Conservation (phyloP, 1,140 invertebrate genomes). For the Piezodorus guildinii region DNA sequence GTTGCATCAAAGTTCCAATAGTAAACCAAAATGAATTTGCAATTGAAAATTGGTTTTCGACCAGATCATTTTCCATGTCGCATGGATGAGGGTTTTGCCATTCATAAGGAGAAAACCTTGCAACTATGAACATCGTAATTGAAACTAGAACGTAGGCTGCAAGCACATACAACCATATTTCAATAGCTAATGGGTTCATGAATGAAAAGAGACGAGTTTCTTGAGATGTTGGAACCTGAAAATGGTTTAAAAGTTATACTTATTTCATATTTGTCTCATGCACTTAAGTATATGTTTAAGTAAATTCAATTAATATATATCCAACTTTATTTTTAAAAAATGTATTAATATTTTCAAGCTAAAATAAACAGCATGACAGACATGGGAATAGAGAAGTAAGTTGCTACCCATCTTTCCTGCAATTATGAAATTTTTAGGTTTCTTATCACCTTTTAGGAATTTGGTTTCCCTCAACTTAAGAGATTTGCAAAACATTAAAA, state of each 20-base stretch:
- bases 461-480: too few species aligned
- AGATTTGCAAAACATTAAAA: too few species aligned
- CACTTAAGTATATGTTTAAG: too few species aligned
- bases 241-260: background rate
- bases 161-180: conserved; percentile 71
- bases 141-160: conserved; percentile 66
- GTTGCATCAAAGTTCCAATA: conserved; percentile 72
- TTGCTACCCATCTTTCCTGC: too few species aligned
- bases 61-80: conserved; percentile 44
- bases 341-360: too few species aligned
- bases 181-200: conserved; percentile 71
- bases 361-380: too few species aligned
- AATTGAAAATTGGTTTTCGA: conserved; percentile 41
- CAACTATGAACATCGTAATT: conserved; percentile 71
- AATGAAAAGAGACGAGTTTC: conserved; percentile 73
- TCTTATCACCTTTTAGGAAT: too few species aligned
- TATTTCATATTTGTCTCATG: too few species aligned
- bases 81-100: conserved; percentile 68
- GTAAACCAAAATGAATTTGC: conserved; percentile 67
- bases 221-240: conserved; percentile 52
- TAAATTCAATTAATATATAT: too few species aligned
- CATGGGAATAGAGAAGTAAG: too few species aligned
- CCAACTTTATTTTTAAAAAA: too few species aligned
- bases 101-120: conserved; percentile 66
- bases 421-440: too few species aligned